A percentile compares a stretch with the other conserved stretches of the same genome.
Conservation (phyloP, 1,140 invertebrate genomes). For the Cherax quadricarinatus region DNA sequence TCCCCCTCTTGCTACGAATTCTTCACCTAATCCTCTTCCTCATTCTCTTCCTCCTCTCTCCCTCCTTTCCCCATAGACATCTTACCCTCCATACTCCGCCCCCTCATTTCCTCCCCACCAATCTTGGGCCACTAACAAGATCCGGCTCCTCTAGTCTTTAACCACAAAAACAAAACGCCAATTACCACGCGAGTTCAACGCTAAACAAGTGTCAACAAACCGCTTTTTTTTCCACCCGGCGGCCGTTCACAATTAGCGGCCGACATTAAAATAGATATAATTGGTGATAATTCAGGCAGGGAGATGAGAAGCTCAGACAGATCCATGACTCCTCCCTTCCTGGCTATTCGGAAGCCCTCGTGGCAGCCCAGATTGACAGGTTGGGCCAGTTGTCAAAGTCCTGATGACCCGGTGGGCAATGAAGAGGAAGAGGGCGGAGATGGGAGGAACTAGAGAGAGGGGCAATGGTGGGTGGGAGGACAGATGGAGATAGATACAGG, state of each 20-base stretch:
- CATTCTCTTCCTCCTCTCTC: neutral
- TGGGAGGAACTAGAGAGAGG: neutral
- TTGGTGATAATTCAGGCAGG: slow-evolving; percentile 59
- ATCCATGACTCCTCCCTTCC: slow-evolving; percentile 40
- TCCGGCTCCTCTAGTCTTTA: slow-evolving; percentile 40
- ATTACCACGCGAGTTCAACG: slow-evolving; percentile 52
- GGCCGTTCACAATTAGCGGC: slow-evolving; percentile 61
- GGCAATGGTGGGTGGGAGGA: neutral
- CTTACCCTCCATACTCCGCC: neutral
- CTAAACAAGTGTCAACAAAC: slow-evolving; percentile 66
- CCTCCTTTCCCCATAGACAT: too few species aligned
- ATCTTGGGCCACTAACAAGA: slow-evolving; percentile 52
- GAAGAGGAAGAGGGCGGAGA: neutral
- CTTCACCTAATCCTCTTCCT: neutral
- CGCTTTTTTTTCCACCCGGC: slow-evolving; percentile 44
- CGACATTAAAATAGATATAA: slow-evolving; percentile 68
- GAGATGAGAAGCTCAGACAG: slow-evolving; percentile 50
- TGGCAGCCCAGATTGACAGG: slow-evolving; percentile 52
- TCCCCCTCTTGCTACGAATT: neutral
- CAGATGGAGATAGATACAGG: neutral
- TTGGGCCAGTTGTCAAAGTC: slow-evolving; percentile 40
- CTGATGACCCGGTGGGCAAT: slow-evolving; percentile 13
- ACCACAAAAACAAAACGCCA: slow-evolving; percentile 64
- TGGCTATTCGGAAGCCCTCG: slow-evolving; percentile 26
- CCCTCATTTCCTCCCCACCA: neutral